These are phyloP conservation scores for Saccostrea cuccullata DNA, from an alignment of 1,140 invertebrate species.

Conservation along the genomic window DNA sequence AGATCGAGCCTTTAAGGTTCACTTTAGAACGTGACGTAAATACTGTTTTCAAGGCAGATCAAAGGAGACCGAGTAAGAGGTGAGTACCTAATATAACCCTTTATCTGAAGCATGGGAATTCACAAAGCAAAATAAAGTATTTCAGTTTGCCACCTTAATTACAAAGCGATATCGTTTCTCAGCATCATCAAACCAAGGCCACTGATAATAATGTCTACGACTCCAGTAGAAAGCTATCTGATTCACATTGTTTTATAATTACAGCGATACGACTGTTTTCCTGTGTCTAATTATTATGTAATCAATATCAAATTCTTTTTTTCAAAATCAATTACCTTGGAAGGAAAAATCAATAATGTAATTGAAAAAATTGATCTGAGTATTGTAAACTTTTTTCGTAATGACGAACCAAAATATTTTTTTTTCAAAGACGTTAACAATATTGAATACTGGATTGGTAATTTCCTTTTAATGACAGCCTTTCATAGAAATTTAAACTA, in stretches of 20 bases:
- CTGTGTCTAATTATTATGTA: constrained; percentile 3
- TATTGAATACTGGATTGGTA: not conserved
- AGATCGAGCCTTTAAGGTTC: not conserved
- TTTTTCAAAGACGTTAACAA: not conserved
- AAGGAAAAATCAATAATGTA: constrained; percentile 1
- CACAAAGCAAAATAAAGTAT: not conserved
- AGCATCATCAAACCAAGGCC: not conserved
- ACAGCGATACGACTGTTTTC: not conserved
- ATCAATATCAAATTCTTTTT: not conserved
- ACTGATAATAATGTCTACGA: not conserved
- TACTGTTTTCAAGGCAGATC: not conserved
- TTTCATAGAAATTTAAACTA: not conserved
- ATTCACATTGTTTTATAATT: not conserved
- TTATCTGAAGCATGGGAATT: not conserved
- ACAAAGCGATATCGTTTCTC: not conserved
- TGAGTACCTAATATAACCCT: not conserved
- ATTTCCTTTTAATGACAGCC: not conserved
- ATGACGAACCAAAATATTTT: not conserved
- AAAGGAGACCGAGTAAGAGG: not conserved
- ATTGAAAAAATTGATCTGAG: constrained; percentile 27
- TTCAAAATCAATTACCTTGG: not conserved
- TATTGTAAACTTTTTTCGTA: not conserved
- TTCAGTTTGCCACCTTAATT: not conserved
- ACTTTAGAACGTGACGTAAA: not conserved
- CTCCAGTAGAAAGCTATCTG: not conserved